Conservation (phyloP, 2,888 invertebrate species). For the Drosophila neotestacea region DNA sequence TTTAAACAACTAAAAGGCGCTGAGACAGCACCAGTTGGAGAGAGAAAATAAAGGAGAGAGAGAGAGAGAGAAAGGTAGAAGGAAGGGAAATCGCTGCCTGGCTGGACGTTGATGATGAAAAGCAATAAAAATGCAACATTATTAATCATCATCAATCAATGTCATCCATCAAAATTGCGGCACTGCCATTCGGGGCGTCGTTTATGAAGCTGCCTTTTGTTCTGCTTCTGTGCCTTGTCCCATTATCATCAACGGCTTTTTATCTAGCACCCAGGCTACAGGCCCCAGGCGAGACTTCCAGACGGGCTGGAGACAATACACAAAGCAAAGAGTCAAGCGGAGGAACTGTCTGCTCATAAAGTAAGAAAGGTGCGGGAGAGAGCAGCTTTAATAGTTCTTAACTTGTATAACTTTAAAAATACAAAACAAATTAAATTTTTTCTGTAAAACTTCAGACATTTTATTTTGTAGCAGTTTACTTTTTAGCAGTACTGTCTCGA, state of each 20-base stretch:
- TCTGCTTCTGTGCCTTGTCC: slow-evolving; percentile 42
- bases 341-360: not conserved
- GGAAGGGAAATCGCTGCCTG: slow-evolving; percentile 9
- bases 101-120: slow-evolving; percentile 60
- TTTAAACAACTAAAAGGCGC: slow-evolving; percentile 56
- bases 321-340: not conserved
- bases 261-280: slow-evolving; percentile 18
- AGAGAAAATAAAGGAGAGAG: not conserved
- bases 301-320: slow-evolving; percentile 44
- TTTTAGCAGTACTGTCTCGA: no score
- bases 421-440: not conserved
- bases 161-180: slow-evolving; percentile 82
- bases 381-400: slow-evolving; percentile 33
- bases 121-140: slow-evolving; percentile 85
- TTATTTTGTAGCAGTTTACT: no score
- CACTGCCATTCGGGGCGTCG: slow-evolving; percentile 33
- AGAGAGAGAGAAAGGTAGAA: not conserved
- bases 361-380: not conserved
- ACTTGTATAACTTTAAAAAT: not conserved
- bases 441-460: not conserved
- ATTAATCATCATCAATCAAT: slow-evolving; percentile 86
- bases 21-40: slow-evolving; percentile 40
- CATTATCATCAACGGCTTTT: slow-evolving; percentile 48
- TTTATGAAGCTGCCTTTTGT: slow-evolving; percentile 49
- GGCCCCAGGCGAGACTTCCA: slow-evolving; percentile 34